Conservation (phyloP, 1,140 invertebrate species). For the Conus ventricosus region DNA sequence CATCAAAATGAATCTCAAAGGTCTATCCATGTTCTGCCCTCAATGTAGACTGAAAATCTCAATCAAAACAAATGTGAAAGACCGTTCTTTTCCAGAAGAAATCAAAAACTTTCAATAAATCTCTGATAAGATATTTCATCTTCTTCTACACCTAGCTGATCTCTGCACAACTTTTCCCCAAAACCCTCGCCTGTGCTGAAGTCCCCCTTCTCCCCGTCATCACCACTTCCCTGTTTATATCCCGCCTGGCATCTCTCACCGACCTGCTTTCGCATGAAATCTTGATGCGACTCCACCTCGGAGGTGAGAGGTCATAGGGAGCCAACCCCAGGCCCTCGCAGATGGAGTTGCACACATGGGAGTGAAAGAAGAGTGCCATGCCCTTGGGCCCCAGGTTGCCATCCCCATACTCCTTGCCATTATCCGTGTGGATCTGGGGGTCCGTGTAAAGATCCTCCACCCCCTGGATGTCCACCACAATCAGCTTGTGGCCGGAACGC, state of each 20-base stretch:
- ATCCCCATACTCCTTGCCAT: conserved; percentile 78
- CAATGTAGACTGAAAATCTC: too few relatives aligned
- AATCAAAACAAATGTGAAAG: too few relatives aligned
- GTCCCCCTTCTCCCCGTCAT: background rate
- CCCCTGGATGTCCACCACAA: conserved; percentile 82
- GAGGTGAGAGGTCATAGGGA: conserved; percentile 77
- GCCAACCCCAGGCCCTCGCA: conserved; percentile 77
- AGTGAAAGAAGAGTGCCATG: conserved; percentile 81
- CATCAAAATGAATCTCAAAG: too few relatives aligned
- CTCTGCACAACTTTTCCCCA: too few relatives aligned
- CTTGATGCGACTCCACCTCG: conserved; percentile 67
- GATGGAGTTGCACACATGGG: conserved; percentile 79
- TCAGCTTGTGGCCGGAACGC: conserved; percentile 79
- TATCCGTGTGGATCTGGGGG: conserved; percentile 79
- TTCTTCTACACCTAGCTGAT: too few relatives aligned
- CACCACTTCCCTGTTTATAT: background rate
- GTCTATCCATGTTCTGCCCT: too few relatives aligned
- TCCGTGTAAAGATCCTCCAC: conserved; percentile 81
- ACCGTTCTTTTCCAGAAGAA: too few relatives aligned
- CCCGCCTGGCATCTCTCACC: background rate
- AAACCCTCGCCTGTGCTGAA: background rate
- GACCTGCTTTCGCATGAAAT: conserved; percentile 65
- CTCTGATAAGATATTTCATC: too few relatives aligned
- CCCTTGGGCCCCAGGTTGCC: conserved; percentile 80
- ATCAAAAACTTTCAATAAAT: too few relatives aligned